Evolutionary conservation across 2,797 vertebrate genomes (phyloP), one percentile per base, ranked within the genome.

Genomic region (Geotrypetes seraphini): DNA sequence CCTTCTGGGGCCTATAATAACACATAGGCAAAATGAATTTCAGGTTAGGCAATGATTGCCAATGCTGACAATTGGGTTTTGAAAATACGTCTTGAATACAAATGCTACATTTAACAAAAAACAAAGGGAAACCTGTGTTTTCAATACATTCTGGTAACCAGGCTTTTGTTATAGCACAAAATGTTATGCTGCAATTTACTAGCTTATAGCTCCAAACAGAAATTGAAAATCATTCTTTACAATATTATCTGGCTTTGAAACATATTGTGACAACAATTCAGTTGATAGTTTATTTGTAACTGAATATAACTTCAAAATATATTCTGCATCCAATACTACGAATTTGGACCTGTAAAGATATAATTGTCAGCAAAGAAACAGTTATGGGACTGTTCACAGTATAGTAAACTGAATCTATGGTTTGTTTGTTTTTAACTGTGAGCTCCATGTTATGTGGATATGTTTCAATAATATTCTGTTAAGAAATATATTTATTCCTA

Each of bases 371-470:
- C 48, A 41, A 48, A 30, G 16, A 40, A 47, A 26, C 6, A n/a
- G n/a, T n/a, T n/a, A n/a, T n/a, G n/a, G n/a, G n/a, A n/a, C n/a
- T n/a, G n/a, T n/a, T n/a, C n/a, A 31, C 15, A 37, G 37, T 17
- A 36, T 7, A 33, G 14, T 45, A 48, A 42, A 47, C 22, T 14
- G 43, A 36, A 49, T 47, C 56, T 42, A 36, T 43, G n/a, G n/a
- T n/a, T n/a, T n/a, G n/a, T n/a, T n/a, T 44, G 60, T 56, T 57
- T 18, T 41, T 5, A 30, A 34, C 19, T 36, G 12, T 21, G 36
- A 10, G 41, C 23, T 12, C 36, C 41, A 30, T 1, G 43, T 16
- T 3, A 8, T 44, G 14, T 23, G n/a, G 51, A 7, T 24, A 14
- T 34, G 16, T 22, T 17, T 49, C 32, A 12, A 48, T 6, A 41